Evolutionary conservation across 2,113 vertebrate species (phyloP).

Genomic region (Ciconia stormi): DNA sequence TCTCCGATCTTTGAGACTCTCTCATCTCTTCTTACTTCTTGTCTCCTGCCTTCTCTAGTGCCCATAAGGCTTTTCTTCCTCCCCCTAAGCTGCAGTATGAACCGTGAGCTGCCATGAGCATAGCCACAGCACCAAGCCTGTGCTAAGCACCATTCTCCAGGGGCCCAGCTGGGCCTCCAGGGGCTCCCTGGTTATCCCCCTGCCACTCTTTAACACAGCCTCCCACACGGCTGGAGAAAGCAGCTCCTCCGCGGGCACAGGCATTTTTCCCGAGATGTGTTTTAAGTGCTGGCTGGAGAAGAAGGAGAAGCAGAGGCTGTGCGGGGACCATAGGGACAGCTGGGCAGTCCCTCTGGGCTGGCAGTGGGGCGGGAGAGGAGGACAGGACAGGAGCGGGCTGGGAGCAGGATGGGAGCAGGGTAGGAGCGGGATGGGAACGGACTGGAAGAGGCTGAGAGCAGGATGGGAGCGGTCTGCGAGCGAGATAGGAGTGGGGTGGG

Average conservation of each 20-base stretch:
- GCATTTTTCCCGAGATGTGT: background rate
- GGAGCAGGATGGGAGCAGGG: background rate
- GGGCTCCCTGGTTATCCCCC: background rate
- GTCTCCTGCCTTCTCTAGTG: background rate
- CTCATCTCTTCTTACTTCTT: background rate
- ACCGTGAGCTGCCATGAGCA: no score
- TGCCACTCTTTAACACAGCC: background rate
- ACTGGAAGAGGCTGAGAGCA: accelerated
- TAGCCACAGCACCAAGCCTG: accelerated
- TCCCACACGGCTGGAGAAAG: background rate
- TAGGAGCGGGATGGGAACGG: background rate
- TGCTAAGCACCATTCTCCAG: background rate
- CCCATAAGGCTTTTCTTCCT: no score
- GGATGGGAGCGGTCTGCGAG: no score
- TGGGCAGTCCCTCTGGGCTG: no score
- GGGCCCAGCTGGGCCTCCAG: background rate
- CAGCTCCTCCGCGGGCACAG: background rate
- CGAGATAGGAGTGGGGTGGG: accelerated
- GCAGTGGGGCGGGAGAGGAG: background rate
- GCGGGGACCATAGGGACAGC: background rate
- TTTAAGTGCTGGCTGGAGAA: background rate
- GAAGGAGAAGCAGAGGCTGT: background rate
- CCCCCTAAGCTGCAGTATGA: no score
- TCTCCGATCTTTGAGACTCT: background rate
- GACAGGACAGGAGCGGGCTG: background rate